Base-by-base conservation (phyloP, 2,888 invertebrate genomes). In the Tricholauxania praeusta region DNA sequence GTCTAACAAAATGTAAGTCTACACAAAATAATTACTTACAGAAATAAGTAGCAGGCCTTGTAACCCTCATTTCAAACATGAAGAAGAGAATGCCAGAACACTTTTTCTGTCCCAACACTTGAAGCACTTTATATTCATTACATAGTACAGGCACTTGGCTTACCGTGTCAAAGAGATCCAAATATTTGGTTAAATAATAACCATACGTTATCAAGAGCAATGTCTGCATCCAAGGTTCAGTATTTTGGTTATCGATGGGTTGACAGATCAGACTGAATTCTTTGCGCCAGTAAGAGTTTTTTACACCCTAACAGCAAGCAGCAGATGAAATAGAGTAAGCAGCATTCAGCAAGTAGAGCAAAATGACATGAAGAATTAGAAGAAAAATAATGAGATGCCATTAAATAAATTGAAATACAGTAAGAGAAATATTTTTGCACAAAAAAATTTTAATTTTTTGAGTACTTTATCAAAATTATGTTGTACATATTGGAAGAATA, bases 141-240 rank as follows among this genome's bases (percentile, higher is more conserved):
- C 39, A 39, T 39, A 39, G 39, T 10, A 39, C 39, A 39, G 39
- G 39, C 19, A 19, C 10, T 39, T 2, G 15, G 80, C 82, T 79
- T 76, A 92, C 90, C 74, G 94, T 94, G 80, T 94, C 94, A 0
- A 92, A 80, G 6, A 93, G 88, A 84, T 94, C 94, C 64, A 92
- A 81, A 55, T 93, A 87, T 86, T 94, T 94, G 15, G 91, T 88
- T n/a, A 92, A 78, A 79, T 91, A 93, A 83, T 93, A 94, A 71
- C 89, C 79, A 88, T 92, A 92, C 10, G 91, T 89, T 0, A 88
- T 83, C 71, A 81, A 81, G 0, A 89, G 81, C 32, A 90, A 79
- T 72, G 86, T 80, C 60, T 90, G 71, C 71, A 91, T 86, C 71
- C 80, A 78, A 0, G 84, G 82, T 55, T 84, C 76, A n/a, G 79